These are phyloP conservation scores for Porites divaricata DNA, from an alignment of 92 coral and sea anemone genomes.

Conservation along the genomic window DNA sequence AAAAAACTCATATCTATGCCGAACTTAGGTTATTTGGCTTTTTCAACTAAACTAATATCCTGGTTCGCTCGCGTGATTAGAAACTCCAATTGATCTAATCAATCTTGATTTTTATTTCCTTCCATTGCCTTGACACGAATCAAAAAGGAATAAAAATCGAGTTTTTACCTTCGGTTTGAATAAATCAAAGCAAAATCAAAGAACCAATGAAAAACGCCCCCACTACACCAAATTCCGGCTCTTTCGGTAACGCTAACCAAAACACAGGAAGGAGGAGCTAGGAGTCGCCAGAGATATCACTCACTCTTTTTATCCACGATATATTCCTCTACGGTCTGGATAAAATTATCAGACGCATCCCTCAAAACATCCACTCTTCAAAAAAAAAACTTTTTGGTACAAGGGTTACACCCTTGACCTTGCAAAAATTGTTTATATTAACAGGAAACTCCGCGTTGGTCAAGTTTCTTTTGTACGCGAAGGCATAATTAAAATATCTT, in stretches of 20 bases:
- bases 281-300: neutral
- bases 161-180: neutral
- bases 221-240: conserved; percentile 33
- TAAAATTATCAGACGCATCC: neutral
- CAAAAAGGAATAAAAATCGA: conserved; percentile 8
- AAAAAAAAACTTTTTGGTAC: neutral
- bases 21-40: neutral
- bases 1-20: neutral
- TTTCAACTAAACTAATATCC: conserved; percentile 7
- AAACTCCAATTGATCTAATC: conserved; percentile 17
- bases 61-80: conserved; percentile 2
- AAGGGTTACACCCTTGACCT: conserved; percentile 45
- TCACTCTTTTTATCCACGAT: neutral
- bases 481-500: conserved; percentile 74
- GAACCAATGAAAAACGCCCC: conserved; percentile 18
- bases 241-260: conserved; percentile 21
- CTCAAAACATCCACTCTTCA: neutral
- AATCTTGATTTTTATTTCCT: conserved; percentile 34
- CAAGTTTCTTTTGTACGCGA: conserved; percentile 38
- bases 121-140: conserved; percentile 4
- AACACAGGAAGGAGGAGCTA: conserved; percentile 23
- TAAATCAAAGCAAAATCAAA: conserved; percentile 29
- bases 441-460: conserved; percentile 83
- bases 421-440: conserved; percentile 69
- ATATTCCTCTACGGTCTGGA: neutral